These are phyloP conservation scores for Plutomurus gul DNA, from an alignment of 1,140 invertebrate genomes.

Conservation along the genomic window DNA sequence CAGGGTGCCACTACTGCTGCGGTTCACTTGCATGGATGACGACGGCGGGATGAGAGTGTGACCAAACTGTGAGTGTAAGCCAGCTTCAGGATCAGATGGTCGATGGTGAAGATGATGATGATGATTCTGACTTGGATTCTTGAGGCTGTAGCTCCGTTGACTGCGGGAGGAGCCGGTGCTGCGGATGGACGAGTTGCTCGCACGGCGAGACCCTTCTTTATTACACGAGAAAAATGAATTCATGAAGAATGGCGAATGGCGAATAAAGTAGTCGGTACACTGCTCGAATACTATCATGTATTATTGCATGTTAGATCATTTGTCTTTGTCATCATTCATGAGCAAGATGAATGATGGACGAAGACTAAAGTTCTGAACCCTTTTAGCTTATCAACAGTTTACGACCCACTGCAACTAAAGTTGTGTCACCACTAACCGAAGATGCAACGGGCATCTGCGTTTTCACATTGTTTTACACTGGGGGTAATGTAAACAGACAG, in stretches of 20 bases:
- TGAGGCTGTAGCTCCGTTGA: constrained; percentile 50
- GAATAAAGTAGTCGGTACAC: neutral
- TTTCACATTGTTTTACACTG: no score
- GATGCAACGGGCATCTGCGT: no score
- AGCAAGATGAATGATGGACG: neutral
- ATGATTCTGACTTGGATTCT: constrained; percentile 42
- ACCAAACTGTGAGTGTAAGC: constrained; percentile 10
- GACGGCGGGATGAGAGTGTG: constrained; percentile 20
- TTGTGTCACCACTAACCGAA: no score
- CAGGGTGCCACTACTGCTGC: neutral
- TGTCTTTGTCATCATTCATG: constrained; percentile 5
- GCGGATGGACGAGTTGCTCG: constrained; percentile 51
- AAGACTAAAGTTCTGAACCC: neutral
- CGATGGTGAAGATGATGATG: constrained; percentile 48
- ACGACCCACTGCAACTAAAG: neutral
- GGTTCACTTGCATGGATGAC: neutral
- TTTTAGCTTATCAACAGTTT: neutral
- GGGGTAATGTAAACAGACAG: no score
- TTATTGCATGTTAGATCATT: neutral
- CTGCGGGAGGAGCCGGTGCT: constrained; percentile 47
- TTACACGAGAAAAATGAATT: constrained; percentile 25
- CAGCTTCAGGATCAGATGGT: constrained; percentile 46
- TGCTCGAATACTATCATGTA: neutral
- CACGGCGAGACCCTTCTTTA: constrained; percentile 45
- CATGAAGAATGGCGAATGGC: neutral